Evolutionary conservation across 1,140 invertebrate species (phyloP), one percentile per base, ranked within the genome.

Genomic region (Papilio xuthus): DNA sequence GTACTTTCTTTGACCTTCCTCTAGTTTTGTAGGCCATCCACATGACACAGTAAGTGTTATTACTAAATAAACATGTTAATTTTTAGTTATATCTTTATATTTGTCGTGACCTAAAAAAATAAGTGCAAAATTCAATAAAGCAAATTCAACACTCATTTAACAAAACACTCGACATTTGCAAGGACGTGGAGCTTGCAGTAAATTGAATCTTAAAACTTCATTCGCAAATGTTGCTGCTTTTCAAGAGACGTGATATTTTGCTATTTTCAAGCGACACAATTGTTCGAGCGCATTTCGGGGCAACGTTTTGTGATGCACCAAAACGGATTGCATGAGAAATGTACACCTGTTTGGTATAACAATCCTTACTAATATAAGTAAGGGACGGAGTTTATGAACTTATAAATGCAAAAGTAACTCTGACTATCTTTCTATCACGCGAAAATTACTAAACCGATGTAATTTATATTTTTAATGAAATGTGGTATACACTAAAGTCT

Each of bases 181-280:
- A 15, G 26, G 26, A 23, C 56, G 26, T 8, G 20, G 20, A 63
- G 56, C 18, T 42, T 28, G 37, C 70, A 26, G 71, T 26, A 73
- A 73, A 73, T 73, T 73, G 71, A 73, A 73, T 73, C 71, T 73
- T 73, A 73, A n/a, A 73, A 73, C 71, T 47, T 44, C 70, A 41
- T 41, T 72, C 41, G n/a, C 28, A 70, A 72, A 42, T 72, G 70
- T 47, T 47, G 70, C 70, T 44, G n/a, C 41, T 47, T 72, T 72
- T 42, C 42, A 44, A 20, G 70, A 72, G 70, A 72, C n/a, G 42
- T 42, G 70, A 44, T 72, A 72, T 72, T 47, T 72, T 6, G 37
- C 70, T 26, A 72, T 47, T 72, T 47, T 26, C 70, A 18, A 9
- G n/a, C 41, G 12, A 72, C 20, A 26, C 20, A 42, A 72, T 44